phyloP scores from a whole-genome alignment of 1,140 invertebrate species.

The Bombus fervidus region DNA sequence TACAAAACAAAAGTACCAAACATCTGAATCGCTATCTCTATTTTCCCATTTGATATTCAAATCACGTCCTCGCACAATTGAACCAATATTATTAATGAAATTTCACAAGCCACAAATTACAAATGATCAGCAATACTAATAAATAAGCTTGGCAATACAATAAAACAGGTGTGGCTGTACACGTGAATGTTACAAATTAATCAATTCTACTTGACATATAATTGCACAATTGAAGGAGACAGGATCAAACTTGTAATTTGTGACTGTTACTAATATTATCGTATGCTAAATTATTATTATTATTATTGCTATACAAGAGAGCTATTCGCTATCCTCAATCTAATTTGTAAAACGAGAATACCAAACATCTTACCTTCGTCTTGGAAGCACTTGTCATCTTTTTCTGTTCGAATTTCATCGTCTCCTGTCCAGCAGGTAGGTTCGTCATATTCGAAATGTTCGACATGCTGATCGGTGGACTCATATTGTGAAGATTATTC shows the following conservation, averaged over 20 bases:
- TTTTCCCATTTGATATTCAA: background rate
- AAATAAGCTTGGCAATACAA: too few species aligned
- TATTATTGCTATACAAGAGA: too few species aligned
- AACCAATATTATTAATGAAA: background rate
- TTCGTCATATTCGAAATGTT: slow-evolving; percentile 75
- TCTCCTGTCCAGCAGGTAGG: slow-evolving; percentile 83
- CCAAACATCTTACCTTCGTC: slow-evolving; percentile 84
- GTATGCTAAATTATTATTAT: background rate
- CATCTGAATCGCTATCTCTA: background rate
- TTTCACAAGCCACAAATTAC: background rate
- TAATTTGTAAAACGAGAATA: background rate
- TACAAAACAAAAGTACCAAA: too few species aligned
- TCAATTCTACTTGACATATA: background rate
- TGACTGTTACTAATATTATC: too few species aligned
- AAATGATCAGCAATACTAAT: too few species aligned
- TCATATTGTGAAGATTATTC: slow-evolving; percentile 79
- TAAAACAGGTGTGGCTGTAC: background rate
- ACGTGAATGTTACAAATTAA: background rate
- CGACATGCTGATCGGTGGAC: slow-evolving; percentile 71
- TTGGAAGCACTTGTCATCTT: slow-evolving; percentile 90
- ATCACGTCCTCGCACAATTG: too few species aligned
- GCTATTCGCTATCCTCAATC: too few species aligned
- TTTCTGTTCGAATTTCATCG: slow-evolving; percentile 91
- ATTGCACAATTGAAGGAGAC: background rate
- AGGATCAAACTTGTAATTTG: background rate